A percentile compares a stretch with the other conserved stretches of the same genome.
Evolutionary conservation across 1,140 invertebrate species (phyloP).

Genomic region (Heliothis virescens): DNA sequence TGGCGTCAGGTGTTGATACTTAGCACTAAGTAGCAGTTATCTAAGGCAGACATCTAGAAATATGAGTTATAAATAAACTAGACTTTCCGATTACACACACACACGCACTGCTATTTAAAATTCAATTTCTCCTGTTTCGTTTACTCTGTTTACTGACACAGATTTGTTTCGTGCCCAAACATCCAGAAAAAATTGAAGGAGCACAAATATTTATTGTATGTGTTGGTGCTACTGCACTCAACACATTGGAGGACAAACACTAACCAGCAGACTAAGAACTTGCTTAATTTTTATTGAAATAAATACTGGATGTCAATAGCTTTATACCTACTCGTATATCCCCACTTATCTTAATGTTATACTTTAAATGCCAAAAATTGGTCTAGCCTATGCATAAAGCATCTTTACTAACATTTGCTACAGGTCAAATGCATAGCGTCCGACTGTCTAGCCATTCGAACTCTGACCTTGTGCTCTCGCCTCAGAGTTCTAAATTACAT

Average conservation of each 20-base stretch:
- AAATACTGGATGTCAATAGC: too few relatives aligned
- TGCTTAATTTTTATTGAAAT: too few relatives aligned
- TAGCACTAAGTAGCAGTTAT: constrained; percentile 29
- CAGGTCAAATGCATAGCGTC: constrained; percentile 10
- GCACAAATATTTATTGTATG: background rate
- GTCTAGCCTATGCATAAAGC: background rate
- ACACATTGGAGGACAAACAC: background rate
- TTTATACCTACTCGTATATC: too few relatives aligned
- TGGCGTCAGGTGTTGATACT: constrained; percentile 21
- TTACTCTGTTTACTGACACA: background rate
- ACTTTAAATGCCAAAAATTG: constrained; percentile 21
- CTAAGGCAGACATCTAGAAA: background rate
- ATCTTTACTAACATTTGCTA: constrained; percentile 28
- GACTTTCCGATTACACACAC: background rate
- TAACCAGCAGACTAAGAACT: too few relatives aligned
- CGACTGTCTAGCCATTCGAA: constrained; percentile 11
- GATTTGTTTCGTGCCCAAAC: background rate
- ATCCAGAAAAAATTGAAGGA: background rate
- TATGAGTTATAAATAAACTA: constrained; percentile 12
- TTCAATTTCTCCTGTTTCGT: background rate
- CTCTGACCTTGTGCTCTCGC: constrained; percentile 31
- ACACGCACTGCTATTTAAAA: background rate
- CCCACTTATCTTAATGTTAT: background rate
- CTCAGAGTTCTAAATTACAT: constrained; percentile 19
- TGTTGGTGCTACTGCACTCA: background rate